phyloP scores from a whole-genome alignment of 2,888 invertebrate genomes.

The Leucophenga maculata region DNA sequence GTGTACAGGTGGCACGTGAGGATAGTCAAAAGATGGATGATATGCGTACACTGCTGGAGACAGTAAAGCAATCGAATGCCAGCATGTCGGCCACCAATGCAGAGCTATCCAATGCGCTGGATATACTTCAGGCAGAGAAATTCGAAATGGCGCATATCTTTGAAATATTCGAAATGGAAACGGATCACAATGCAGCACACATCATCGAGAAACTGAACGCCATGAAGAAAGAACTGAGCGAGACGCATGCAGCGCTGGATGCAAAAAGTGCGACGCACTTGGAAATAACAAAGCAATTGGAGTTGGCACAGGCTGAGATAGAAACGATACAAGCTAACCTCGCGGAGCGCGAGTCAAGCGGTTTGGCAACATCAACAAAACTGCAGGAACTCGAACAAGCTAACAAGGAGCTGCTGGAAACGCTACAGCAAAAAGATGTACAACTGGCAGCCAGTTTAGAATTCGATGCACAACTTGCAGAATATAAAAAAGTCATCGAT shows the following conservation, averaged over 20 bases:
- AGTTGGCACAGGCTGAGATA: slow-evolving; percentile 37
- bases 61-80: slow-evolving; percentile 60
- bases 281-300: slow-evolving; percentile 33
- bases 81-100: slow-evolving; percentile 63
- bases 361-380: slow-evolving; percentile 46
- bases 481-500: slow-evolving; percentile 62
- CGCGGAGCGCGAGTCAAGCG: slow-evolving; percentile 19
- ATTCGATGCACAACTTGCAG: slow-evolving; percentile 49
- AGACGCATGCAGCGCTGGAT: slow-evolving; percentile 48
- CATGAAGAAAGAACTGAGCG: slow-evolving; percentile 56
- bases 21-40: slow-evolving; percentile 62
- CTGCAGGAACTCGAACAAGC: slow-evolving; percentile 52
- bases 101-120: slow-evolving; percentile 55
- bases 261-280: slow-evolving; percentile 34
- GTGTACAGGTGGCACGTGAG: slow-evolving; percentile 53
- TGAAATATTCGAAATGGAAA: slow-evolving; percentile 66
- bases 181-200: slow-evolving; percentile 59
- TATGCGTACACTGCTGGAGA: slow-evolving; percentile 57
- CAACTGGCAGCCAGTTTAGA: slow-evolving; percentile 40
- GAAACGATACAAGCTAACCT: slow-evolving; percentile 27
- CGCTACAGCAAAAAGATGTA: slow-evolving; percentile 40
- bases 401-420: slow-evolving; percentile 42
- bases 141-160: slow-evolving; percentile 54
- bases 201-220: slow-evolving; percentile 54
- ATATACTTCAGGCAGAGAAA: slow-evolving; percentile 61